Base-by-base conservation (phyloP, 2,888 invertebrate species). In the Ichneumon xanthorius region DNA sequence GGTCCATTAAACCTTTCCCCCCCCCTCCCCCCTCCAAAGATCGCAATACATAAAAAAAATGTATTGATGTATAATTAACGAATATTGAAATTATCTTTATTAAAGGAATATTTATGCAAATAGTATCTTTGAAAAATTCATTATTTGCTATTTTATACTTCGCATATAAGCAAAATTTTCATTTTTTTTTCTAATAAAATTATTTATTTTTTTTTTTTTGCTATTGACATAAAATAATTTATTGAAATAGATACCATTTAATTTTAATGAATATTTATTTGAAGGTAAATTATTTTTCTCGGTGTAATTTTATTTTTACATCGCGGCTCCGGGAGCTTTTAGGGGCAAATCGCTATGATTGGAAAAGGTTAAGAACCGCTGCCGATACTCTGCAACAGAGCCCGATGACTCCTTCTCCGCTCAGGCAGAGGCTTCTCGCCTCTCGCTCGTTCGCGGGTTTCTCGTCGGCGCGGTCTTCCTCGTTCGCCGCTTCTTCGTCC, bases 1-100 rank as follows among this genome's bases (percentile, higher is more conserved):
- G 82, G 50, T 79, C 80, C 80, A 77, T 48, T 55, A 77, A 55
- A 73, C 30, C 71, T 61, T 40, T n/a, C 22, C 9, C 45, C 45
- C 45, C 14, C 11, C 45, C 2, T 14, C 45, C 16, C 45, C 9
- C 6, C 16, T 4, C 9, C 16, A 63, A 33, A 33, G 16, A 63
- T 53, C 53, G 19, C 33, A 72, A 19, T 53, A 16, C 45, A 16
- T 45, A 4, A 3, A 14, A 53, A 26, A 72, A 26, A 33, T 53
- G 4, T 22, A 26, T 53, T 26, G 19, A 72, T 14, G 37, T n/a
- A 50, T n/a, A 72, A 50, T 33, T 30, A n/a, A 72, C 26, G 11
- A 33, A n/a, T 4, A 71, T 26, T 33, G 4, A 71, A 50, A 14
- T 72, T 33, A 37, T 37, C 37, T 7, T 37, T 9, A 37, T 37